phyloP scores from a whole-genome alignment of 2,888 invertebrate genomes.

The Cerceris ruficornis region DNA sequence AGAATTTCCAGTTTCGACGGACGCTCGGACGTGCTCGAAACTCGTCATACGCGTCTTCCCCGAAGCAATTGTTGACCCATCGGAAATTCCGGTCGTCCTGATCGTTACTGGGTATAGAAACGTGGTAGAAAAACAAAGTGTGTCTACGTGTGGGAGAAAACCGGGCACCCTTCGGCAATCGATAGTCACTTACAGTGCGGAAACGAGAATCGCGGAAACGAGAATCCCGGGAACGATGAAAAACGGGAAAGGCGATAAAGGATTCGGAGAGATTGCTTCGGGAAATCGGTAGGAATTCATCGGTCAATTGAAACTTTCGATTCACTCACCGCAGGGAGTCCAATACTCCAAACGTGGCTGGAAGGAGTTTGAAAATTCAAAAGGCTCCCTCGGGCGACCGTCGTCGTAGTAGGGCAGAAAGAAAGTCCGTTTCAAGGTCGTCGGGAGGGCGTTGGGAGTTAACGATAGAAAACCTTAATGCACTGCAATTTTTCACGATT shows the following conservation, averaged over 20 bases:
- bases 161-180: conserved; percentile 45
- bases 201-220: conserved; percentile 9
- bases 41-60: no score
- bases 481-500: not conserved
- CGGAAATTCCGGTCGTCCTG: no score
- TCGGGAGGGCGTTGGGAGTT: conserved; percentile 12
- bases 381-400: conserved; percentile 40
- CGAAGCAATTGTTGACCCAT: no score
- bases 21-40: not conserved
- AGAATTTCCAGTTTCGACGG: not conserved
- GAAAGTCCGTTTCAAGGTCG: conserved; percentile 74
- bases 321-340: conserved; percentile 38
- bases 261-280: not conserved
- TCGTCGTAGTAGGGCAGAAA: conserved; percentile 65
- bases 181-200: conserved; percentile 45
- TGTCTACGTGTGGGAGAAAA: conserved; percentile 43
- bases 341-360: not conserved
- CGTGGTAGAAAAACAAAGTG: conserved; percentile 36
- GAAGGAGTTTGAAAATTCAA: conserved; percentile 51
- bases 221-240: not conserved
- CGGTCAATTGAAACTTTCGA: conserved; percentile 10
- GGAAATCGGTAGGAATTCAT: not conserved
- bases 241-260: not conserved
- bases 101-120: conserved; percentile 13
- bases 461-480: not conserved